Evolutionary conservation across 2,797 vertebrate species (phyloP).

Genomic region (Myotis daubentonii): DNA sequence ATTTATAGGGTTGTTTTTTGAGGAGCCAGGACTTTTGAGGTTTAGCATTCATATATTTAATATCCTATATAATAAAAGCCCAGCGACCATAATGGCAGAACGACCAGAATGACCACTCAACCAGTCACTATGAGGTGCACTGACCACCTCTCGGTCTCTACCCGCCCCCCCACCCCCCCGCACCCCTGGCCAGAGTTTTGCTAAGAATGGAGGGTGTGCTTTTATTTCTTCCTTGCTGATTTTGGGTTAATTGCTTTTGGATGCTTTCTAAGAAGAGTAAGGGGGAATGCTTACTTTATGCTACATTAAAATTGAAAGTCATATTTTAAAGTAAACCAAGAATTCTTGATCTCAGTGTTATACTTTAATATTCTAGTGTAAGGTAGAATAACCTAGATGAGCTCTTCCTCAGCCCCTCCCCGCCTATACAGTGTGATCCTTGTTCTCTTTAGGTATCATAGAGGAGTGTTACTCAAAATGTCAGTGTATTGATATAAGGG

Average conservation of each 20-base stretch:
- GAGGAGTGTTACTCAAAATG: background rate
- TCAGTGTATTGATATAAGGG: background rate
- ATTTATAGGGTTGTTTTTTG: conserved; percentile 19
- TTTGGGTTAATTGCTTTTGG: conserved; percentile 8
- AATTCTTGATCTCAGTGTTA: conserved; percentile 4
- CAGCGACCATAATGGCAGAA: no score
- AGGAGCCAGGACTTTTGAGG: background rate
- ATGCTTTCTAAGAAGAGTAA: conserved; percentile 14
- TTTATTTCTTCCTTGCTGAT: conserved; percentile 8
- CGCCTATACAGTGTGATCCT: background rate
- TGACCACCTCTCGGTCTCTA: no score
- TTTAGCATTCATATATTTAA: conserved; percentile 40
- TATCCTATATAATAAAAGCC: background rate
- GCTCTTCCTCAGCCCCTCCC: background rate
- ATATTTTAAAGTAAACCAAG: conserved; percentile 27
- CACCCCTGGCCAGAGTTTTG: background rate
- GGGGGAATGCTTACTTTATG: background rate
- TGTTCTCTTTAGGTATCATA: background rate
- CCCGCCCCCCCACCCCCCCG: no score
- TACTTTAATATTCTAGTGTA: background rate
- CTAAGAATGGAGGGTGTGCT: background rate
- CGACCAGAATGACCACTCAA: no score
- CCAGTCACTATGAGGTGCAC: no score
- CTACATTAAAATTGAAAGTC: background rate
- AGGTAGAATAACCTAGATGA: conserved; percentile 4